Evolutionary conservation across 2,888 invertebrate species (phyloP).

Genomic region (Metellina segmentata): DNA sequence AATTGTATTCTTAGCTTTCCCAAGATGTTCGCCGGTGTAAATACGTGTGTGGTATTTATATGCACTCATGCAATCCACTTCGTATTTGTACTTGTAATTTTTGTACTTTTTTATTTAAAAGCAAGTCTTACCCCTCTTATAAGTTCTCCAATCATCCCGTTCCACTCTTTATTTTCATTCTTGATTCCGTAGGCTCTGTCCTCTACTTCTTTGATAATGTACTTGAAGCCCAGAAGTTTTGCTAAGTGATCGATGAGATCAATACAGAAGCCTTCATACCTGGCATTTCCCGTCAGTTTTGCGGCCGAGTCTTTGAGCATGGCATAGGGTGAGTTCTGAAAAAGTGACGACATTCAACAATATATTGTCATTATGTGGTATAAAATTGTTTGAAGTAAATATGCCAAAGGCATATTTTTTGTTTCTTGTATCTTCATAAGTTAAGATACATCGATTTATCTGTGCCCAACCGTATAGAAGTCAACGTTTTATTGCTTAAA

Average conservation of each 20-base stretch:
- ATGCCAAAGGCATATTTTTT: too few species aligned
- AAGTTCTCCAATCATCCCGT: slow-evolving; percentile 79
- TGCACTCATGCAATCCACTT: too few species aligned
- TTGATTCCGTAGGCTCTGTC: slow-evolving; percentile 87
- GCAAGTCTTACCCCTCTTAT: slow-evolving; percentile 76
- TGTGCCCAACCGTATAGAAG: too few species aligned
- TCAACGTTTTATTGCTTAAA: too few species aligned
- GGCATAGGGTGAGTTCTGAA: slow-evolving; percentile 90
- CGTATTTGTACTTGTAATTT: too few species aligned
- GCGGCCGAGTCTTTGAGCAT: slow-evolving; percentile 87
- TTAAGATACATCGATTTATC: too few species aligned
- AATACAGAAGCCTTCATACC: slow-evolving; percentile 90
- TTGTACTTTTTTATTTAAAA: not conserved
- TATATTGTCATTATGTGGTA: too few species aligned
- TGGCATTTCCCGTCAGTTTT: slow-evolving; percentile 86
- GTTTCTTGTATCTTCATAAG: too few species aligned
- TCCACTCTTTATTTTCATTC: slow-evolving; percentile 77
- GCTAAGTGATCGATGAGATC: slow-evolving; percentile 89
- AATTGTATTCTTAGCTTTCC: too few species aligned
- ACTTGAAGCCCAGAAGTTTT: slow-evolving; percentile 90
- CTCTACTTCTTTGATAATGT: slow-evolving; percentile 88
- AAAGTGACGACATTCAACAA: not conserved
- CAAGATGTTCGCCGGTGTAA: too few species aligned
- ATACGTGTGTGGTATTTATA: too few species aligned
- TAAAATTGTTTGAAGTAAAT: too few species aligned